A percentile compares a stretch with the other conserved stretches of the same genome.
phyloP scores from a whole-genome alignment of 2,888 invertebrate species.

The Diadromus collaris region DNA sequence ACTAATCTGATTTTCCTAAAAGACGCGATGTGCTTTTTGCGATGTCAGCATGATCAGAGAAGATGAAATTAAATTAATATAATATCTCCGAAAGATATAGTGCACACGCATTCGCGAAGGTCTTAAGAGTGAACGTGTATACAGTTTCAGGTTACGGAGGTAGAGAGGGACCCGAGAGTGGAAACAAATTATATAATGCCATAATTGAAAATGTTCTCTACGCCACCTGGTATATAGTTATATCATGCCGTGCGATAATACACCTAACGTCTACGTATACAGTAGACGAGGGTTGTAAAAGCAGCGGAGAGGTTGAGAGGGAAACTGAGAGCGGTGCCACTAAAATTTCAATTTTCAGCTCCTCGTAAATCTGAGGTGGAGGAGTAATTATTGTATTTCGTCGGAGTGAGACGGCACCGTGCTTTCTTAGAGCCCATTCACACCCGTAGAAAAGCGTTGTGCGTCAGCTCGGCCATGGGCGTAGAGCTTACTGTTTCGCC shows the following conservation, averaged over 20 bases:
- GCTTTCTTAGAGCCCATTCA: constrained; percentile 76
- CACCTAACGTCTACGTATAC: constrained; percentile 22
- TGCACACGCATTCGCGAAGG: constrained; percentile 62
- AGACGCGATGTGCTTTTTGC: neutral
- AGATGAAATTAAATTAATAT: constrained; percentile 78
- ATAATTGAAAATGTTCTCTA: constrained; percentile 77
- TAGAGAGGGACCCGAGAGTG: constrained; percentile 61
- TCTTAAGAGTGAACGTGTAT: constrained; percentile 49
- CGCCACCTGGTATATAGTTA: constrained; percentile 30
- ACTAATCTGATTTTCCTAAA: neutral
- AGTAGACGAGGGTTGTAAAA: constrained; percentile 15
- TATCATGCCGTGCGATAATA: constrained; percentile 29
- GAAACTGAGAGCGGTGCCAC: constrained; percentile 69
- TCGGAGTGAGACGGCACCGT: constrained; percentile 58
- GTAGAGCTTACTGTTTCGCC: constrained; percentile 71
- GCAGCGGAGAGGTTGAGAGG: constrained; percentile 44
- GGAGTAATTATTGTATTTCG: constrained; percentile 79
- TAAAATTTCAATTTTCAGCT: constrained; percentile 78
- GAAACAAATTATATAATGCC: constrained; percentile 77
- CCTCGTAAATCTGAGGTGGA: constrained; percentile 78
- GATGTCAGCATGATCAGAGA: constrained; percentile 71
- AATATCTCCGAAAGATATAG: constrained; percentile 64
- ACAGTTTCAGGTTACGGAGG: constrained; percentile 53
- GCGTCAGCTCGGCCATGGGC: constrained; percentile 76
- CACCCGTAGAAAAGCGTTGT: constrained; percentile 73